Base-by-base conservation (phyloP, 2,888 invertebrate genomes). In the Synergus umbraculus region DNA sequence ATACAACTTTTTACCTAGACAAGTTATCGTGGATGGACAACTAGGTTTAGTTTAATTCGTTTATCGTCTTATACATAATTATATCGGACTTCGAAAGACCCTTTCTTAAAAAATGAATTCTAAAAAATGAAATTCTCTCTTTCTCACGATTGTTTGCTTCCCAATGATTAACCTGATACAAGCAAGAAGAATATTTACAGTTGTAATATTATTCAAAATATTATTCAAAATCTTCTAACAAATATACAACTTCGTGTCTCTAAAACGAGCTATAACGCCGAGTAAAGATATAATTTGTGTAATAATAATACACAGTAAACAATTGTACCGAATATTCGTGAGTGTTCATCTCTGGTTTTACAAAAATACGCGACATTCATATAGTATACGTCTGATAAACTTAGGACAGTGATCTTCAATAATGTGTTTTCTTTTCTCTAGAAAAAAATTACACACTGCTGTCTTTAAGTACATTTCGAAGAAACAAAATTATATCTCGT, bases 151-250 rank as follows among this genome's bases (percentile, higher is more conserved):
- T 29, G 37, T n/a, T 37, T 10, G n/a, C 8, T 73, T 37, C 9
- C 49, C 37, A n/a, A 46, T n/a, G 49, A 9, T 13, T 49, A 29
- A 37, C 29, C 29, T 37, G 54, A 54, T n/a, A 37, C 18, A 44
- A 44, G 22, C 76, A 18, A 37, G 60, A 43, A 83, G 82, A 83
- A 82, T 88, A 88, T 87, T 82, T 89, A 90, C 88, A 89, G 88
- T 85, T 88, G 84, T 87, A 84, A 87, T 87, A 85, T 87, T 89
- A 89, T 88, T 88, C 86, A 88, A 88, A 90, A 89, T 89, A 90
- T 87, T 82, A 87, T 37, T 37, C 5, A 37, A 83, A 85, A 86
- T 83, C 83, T 80, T 79, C 78, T 87, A 84, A 85, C 67, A 85
- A 83, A 73, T 81, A 58, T 83, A 86, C 82, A 79, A 78, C 78